phyloP scores from a whole-genome alignment of 2,888 invertebrate genomes.

The Orthosia gracilis region DNA sequence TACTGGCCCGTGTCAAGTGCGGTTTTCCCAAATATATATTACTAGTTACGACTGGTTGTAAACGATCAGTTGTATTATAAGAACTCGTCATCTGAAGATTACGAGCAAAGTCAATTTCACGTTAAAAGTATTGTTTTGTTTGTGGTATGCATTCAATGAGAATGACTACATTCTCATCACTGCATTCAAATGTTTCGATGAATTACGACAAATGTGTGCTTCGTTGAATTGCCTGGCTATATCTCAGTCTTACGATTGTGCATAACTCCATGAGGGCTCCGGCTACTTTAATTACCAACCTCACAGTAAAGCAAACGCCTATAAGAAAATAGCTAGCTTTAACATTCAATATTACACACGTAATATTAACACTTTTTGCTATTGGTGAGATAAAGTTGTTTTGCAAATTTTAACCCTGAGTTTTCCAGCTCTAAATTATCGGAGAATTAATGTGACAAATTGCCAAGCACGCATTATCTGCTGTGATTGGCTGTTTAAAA shows the following conservation, averaged over 20 bases:
- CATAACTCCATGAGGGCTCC: not conserved
- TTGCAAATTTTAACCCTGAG: no score
- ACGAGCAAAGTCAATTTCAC: not conserved
- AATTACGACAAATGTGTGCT: slow-evolving; percentile 3
- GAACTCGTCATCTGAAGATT: not conserved
- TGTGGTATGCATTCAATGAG: slow-evolving; percentile 29
- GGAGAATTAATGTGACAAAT: no score
- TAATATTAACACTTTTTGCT: not conserved
- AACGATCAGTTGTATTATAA: not conserved
- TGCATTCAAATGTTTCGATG: slow-evolving; percentile 3
- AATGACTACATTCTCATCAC: not conserved
- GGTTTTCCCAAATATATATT: not conserved
- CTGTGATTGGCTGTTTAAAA: no score
- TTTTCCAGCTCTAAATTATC: no score
- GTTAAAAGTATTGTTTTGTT: slow-evolving; percentile 34
- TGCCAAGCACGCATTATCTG: no score
- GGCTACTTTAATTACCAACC: no score
- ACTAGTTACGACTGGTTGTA: not conserved
- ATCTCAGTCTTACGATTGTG: not conserved
- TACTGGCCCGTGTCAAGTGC: not conserved
- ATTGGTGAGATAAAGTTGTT: not conserved
- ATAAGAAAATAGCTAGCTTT: no score
- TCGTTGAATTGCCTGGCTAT: not conserved
- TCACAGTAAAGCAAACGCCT: no score
- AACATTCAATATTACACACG: no score